phyloP scores from a whole-genome alignment of 1,140 invertebrate genomes.

The Chrysoperla carnea region DNA sequence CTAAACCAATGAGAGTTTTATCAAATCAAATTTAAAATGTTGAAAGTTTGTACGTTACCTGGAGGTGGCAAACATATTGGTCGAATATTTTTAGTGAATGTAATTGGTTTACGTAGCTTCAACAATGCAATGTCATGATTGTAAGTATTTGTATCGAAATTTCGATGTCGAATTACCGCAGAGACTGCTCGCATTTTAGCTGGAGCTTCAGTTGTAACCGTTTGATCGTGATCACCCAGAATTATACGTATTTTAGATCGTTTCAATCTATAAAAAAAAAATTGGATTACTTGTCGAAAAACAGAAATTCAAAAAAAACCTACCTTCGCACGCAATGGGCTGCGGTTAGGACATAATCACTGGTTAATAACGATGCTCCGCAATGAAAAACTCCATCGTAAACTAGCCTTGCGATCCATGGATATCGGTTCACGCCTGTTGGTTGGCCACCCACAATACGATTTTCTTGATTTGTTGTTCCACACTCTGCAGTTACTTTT shows the following conservation, averaged over 20 bases:
- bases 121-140: conserved; percentile 76
- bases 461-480: conserved; percentile 49
- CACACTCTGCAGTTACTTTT: conserved; percentile 37
- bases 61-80: conserved; percentile 58
- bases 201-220: conserved; percentile 50
- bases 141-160: conserved; percentile 67
- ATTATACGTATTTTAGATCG: conserved; percentile 60
- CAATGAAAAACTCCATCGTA: conserved; percentile 81
- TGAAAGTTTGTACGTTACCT: conserved; percentile 25
- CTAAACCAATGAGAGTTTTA: conserved; percentile 17
- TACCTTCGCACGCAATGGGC: conserved; percentile 48
- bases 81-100: conserved; percentile 57
- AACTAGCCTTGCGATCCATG: conserved; percentile 67
- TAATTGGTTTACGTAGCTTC: conserved; percentile 53
- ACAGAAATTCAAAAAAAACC: conserved; percentile 3
- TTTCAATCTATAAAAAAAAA: conserved; percentile 35
- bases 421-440: conserved; percentile 63
- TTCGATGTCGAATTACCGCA: conserved; percentile 56
- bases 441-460: conserved; percentile 56
- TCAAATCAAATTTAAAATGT: conserved; percentile 3
- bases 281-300: neutral
- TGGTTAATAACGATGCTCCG: conserved; percentile 67
- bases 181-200: conserved; percentile 62
- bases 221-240: conserved; percentile 66
- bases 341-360: conserved; percentile 45